Percentiles rank a stretch among this genome's conserved stretches.
phyloP scores from a whole-genome alignment of 2,888 invertebrate species.

The Limnephilus rhombicus region DNA sequence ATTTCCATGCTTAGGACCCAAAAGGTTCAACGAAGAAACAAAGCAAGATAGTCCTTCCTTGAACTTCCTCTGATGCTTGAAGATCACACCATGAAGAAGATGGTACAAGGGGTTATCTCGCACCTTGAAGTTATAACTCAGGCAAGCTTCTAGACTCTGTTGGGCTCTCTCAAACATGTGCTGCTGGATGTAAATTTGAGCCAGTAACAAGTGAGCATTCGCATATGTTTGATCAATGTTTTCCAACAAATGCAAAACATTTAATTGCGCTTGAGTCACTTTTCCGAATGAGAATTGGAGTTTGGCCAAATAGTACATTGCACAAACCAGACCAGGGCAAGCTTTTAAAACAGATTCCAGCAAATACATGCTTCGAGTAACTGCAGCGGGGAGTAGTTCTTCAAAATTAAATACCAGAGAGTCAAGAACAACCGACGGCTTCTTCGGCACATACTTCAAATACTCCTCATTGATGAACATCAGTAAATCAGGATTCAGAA shows the following conservation, averaged over 20 bases:
- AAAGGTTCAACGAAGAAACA: conserved; percentile 84
- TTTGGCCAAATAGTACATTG: conserved; percentile 85
- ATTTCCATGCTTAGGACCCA: conserved; percentile 76
- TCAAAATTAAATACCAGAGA: conserved; percentile 73
- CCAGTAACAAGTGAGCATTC: conserved; percentile 90
- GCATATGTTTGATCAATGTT: conserved; percentile 87
- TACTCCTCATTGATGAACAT: conserved; percentile 87
- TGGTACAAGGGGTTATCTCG: conserved; percentile 95
- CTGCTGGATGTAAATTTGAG: conserved; percentile 88
- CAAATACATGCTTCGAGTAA: conserved; percentile 81
- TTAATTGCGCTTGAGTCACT: conserved; percentile 82
- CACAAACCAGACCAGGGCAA: conserved; percentile 88
- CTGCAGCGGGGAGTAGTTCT: conserved; percentile 74
- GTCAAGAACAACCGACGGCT: conserved; percentile 76
- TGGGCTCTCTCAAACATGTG: conserved; percentile 86
- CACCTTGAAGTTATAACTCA: conserved; percentile 95
- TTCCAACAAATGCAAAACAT: conserved; percentile 85
- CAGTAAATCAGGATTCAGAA: conserved; percentile 92
- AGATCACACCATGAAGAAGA: conserved; percentile 89
- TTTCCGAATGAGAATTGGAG: conserved; percentile 90
- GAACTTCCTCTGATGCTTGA: conserved; percentile 85
- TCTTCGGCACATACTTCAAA: conserved; percentile 85
- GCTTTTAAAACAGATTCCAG: conserved; percentile 85
- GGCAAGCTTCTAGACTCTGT: conserved; percentile 91
- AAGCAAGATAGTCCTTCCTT: conserved; percentile 87